Base-by-base conservation (phyloP, 37 sponge, comb jelly and placozoan species). In the Agelas oroides region DNA sequence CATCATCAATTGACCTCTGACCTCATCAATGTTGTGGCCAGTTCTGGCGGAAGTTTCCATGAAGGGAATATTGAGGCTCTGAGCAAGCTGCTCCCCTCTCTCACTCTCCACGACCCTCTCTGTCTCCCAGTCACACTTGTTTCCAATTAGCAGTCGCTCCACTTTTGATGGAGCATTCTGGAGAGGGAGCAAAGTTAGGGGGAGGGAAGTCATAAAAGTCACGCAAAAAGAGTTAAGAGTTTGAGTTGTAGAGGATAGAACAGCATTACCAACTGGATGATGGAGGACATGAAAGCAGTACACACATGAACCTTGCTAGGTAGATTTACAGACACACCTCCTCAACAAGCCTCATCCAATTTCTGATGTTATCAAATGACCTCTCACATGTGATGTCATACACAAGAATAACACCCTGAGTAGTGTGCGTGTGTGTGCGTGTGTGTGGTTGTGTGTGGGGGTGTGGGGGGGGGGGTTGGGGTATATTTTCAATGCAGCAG, bases 131-230 rank as follows among this genome's bases (percentile, higher is more conserved):
- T 96, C 98, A 84, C 94, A 92, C 84, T 95, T 96, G 87, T 98
- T 98, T 20, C 96, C 98, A 61, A 98, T 79, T 76, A 98, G 65
- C 71, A 96, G 58, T 69, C 85, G 85, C 78, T 96, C 96, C 1
- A 98, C 98, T 54, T 95, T 94, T 23, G 93, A 70, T 20, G 96
- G 84, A n/a, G 98, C 98, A 82, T 98, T 94, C 98, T 98, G 64
- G 18, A 12, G 68, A 28, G 27, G 6, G 32, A 31, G 46, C 6
- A 8, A 8, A 46, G n/a, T n/a, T n/a, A n/a, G n/a, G n/a, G n/a
- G 46, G 46, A 46, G 46, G 46, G 8, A 46, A 8, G 46, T 28
- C 63, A 6, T 28, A n/a, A 71, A 13, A 63, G n/a, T n/a, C n/a
- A n/a, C n/a, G 34, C 20, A 64, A 24, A 65, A 65, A 15, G 35